Evolutionary conservation across 2,113 vertebrate genomes (phyloP).

Genomic region (Leptodactylus fuscus): DNA sequence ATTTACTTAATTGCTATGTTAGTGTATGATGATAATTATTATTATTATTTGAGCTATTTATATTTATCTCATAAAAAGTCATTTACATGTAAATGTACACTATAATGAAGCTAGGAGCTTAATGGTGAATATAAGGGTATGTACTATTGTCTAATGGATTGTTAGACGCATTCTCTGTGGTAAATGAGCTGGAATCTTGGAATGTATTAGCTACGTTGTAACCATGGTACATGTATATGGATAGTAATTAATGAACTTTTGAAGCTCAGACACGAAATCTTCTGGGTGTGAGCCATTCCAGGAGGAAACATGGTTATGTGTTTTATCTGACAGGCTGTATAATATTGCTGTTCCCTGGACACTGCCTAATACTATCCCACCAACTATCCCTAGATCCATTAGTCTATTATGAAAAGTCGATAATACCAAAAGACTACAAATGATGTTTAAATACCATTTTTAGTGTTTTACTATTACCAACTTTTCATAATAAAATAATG

Average conservation of each 20-base stretch:
- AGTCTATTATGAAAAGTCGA: no score
- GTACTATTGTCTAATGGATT: neutral
- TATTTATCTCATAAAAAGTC: conserved; percentile 2
- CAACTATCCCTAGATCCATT: neutral
- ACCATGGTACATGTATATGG: neutral
- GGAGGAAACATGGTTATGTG: neutral
- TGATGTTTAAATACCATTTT: no score
- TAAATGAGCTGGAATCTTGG: neutral
- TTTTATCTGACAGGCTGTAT: neutral
- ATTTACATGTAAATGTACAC: neutral
- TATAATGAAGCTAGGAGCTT: neutral
- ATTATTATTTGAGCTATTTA: neutral
- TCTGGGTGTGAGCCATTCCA: neutral
- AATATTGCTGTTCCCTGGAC: neutral
- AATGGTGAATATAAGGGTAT: neutral
- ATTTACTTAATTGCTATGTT: neutral
- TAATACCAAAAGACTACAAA: no score
- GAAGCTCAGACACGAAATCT: neutral
- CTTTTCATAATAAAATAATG: no score
- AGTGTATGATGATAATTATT: neutral
- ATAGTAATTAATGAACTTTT: neutral
- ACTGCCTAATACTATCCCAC: neutral
- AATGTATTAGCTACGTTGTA: neutral
- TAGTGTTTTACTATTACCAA: no score
- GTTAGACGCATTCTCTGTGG: neutral